These are phyloP conservation scores for Drosophila ananassae DNA, from an alignment of 1,140 invertebrate species.

Conservation along the genomic window DNA sequence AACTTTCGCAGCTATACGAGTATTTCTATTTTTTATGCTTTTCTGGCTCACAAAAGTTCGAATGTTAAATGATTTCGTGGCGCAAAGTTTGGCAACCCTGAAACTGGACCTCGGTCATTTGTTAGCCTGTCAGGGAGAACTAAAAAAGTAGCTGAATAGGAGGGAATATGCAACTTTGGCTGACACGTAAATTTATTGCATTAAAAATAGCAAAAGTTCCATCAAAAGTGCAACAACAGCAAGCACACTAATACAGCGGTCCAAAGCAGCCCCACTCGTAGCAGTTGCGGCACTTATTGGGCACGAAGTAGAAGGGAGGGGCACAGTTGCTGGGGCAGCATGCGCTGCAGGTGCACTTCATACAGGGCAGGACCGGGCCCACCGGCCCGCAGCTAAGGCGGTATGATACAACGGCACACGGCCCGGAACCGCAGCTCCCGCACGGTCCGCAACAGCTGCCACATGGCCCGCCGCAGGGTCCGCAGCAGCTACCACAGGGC, in stretches of 20 bases:
- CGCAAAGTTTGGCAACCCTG: conserved; percentile 46
- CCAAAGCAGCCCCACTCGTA: conserved; percentile 65
- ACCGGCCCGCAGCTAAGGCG: conserved; percentile 48
- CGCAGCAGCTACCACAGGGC: conserved; percentile 14
- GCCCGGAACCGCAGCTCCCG: conserved; percentile 26
- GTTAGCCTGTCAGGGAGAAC: conserved; percentile 46
- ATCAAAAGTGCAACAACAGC: conserved; percentile 36
- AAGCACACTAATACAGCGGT: conserved; percentile 54
- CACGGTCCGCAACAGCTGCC: conserved; percentile 4
- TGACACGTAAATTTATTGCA: conserved; percentile 67
- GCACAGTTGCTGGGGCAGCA: conserved; percentile 27
- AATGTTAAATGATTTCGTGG: conserved; percentile 59
- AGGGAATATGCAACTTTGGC: conserved; percentile 23
- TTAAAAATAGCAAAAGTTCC: conserved; percentile 55
- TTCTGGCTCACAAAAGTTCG: conserved; percentile 37
- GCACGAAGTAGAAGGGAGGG: conserved; percentile 63
- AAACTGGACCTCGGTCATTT: conserved; percentile 42
- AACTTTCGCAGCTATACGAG: conserved; percentile 23
- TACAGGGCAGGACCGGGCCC: conserved; percentile 52
- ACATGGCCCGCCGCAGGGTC: conserved; percentile 17
- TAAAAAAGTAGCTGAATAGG: conserved; percentile 8
- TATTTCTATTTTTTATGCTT: background rate
- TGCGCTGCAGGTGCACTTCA: conserved; percentile 38
- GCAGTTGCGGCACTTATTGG: conserved; percentile 56
- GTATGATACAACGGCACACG: conserved; percentile 61